A percentile compares a stretch with the other conserved stretches of the same genome.
Conservation (phyloP, 2,888 invertebrate genomes). For the Epinotia bilunana region DNA sequence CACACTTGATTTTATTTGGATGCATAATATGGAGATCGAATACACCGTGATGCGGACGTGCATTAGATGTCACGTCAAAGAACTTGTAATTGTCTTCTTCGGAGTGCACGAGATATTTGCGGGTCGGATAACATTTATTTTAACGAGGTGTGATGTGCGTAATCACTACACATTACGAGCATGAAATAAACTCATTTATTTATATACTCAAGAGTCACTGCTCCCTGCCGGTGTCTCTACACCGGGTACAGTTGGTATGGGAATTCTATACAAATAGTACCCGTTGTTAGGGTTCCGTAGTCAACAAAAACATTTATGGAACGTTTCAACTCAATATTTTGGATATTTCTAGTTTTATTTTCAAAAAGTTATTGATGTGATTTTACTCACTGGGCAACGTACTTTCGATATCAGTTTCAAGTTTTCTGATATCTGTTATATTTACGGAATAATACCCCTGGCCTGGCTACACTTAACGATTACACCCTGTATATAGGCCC, state of each 20-base stretch:
- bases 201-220: not conserved
- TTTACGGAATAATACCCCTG: too few relatives aligned
- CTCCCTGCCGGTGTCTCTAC: not conserved
- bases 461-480: too few relatives aligned
- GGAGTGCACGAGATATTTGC: constrained; percentile 1
- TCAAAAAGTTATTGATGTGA: too few relatives aligned
- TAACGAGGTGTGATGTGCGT: constrained; percentile 9
- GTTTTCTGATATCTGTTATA: too few relatives aligned
- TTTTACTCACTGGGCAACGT: too few relatives aligned
- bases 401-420: too few relatives aligned
- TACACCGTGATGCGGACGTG: not conserved
- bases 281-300: not conserved
- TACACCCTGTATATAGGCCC: too few relatives aligned
- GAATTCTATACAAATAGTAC: not conserved
- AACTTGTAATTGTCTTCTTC: constrained; percentile 15
- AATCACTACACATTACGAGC: not conserved
- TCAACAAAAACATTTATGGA: not conserved
- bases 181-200: not conserved
- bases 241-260: not conserved
- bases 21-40: constrained; percentile 4
- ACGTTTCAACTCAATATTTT: too few relatives aligned
- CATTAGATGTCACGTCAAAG: constrained; percentile 2
- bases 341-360: too few relatives aligned
- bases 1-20: not conserved
- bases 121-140: constrained; percentile 1